phyloP scores from a whole-genome alignment of 2,797 vertebrate species.

The Carduelis carduelis region DNA sequence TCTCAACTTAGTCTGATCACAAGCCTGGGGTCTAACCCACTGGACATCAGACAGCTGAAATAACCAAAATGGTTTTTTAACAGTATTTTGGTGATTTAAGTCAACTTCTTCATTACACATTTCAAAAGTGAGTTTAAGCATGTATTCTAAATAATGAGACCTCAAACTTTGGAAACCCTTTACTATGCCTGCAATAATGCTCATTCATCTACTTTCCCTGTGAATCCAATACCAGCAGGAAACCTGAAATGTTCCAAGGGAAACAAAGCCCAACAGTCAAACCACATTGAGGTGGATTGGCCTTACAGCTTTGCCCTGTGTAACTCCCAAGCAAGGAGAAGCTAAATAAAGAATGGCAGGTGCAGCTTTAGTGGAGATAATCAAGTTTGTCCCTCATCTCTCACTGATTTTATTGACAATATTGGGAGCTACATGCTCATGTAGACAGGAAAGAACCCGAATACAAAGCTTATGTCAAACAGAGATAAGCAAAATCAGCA shows the following conservation, averaged over 20 bases:
- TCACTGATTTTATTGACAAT: not conserved
- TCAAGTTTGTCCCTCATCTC: not conserved
- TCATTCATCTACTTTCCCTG: not conserved
- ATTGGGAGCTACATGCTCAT: not conserved
- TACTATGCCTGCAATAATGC: not conserved
- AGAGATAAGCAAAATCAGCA: not conserved
- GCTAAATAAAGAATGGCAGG: not conserved
- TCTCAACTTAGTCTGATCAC: not conserved
- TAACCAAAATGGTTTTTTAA: not conserved
- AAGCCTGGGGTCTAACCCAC: not conserved
- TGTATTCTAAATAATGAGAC: not conserved
- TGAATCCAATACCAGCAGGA: not conserved
- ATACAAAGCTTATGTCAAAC: not conserved
- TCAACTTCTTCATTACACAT: not conserved
- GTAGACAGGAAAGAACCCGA: not conserved
- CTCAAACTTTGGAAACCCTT: not conserved
- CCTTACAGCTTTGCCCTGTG: not conserved
- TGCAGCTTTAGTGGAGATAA: not conserved
- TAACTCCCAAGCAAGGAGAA: not conserved
- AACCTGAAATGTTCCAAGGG: not conserved
- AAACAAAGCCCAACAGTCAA: not conserved
- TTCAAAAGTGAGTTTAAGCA: not conserved
- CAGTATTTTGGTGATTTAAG: not conserved
- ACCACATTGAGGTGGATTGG: not conserved
- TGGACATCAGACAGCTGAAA: not conserved